phyloP scores from a whole-genome alignment of 1,140 invertebrate species.

The Aphelinus certus region DNA sequence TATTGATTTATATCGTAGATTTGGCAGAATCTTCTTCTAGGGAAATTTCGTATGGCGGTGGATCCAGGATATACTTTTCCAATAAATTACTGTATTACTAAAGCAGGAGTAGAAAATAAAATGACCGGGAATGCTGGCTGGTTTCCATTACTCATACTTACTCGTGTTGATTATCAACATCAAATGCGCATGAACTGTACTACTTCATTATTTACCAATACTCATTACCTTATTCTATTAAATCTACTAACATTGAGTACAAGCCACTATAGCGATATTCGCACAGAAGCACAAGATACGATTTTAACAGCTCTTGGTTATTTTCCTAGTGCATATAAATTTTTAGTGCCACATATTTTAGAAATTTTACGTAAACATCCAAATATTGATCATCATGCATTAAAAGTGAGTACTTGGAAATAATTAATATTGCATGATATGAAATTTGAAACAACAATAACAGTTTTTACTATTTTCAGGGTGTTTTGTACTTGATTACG shows the following conservation, averaged over 20 bases:
- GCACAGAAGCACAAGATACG: conserved; percentile 73
- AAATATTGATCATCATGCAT: conserved; percentile 73
- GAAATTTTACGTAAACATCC: conserved; percentile 70
- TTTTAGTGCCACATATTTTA: conserved; percentile 70
- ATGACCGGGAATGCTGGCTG: conserved; percentile 71
- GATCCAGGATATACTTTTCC: conserved; percentile 23
- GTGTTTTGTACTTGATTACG: too few relatives aligned
- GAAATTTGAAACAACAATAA: too few relatives aligned
- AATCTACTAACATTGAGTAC: conserved; percentile 70
- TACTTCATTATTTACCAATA: conserved; percentile 63
- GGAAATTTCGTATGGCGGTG: conserved; percentile 60
- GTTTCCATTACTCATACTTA: conserved; percentile 72
- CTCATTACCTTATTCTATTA: conserved; percentile 70
- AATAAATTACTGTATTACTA: conserved; percentile 54
- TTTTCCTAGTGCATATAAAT: conserved; percentile 72
- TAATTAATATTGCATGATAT: too few relatives aligned
- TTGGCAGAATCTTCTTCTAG: conserved; percentile 70
- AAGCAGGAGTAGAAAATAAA: conserved; percentile 72
- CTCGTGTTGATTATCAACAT: conserved; percentile 75
- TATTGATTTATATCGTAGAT: conserved; percentile 61
- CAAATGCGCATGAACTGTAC: conserved; percentile 66
- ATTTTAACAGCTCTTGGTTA: conserved; percentile 61
- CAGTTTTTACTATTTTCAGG: too few relatives aligned
- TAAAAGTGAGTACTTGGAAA: conserved; percentile 58
- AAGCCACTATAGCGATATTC: conserved; percentile 76